Evolutionary conservation across 2,797 vertebrate species (phyloP).

Genomic region (Spondyliosoma cantharus): DNA sequence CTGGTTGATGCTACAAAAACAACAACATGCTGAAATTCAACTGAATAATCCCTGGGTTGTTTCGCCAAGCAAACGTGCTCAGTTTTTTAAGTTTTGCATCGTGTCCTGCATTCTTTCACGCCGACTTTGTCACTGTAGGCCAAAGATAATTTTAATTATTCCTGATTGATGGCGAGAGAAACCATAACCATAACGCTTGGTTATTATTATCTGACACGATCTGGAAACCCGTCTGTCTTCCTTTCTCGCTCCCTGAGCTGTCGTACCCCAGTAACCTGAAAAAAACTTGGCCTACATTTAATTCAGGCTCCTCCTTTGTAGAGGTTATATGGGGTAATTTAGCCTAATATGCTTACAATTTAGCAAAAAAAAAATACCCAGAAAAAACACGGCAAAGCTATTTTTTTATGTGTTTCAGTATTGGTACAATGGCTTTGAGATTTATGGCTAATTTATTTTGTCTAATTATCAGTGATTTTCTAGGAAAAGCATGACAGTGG

Average conservation of each 20-base stretch:
- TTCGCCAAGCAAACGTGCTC: background rate
- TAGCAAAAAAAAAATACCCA: slow-evolving; percentile 2
- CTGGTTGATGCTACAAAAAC: background rate
- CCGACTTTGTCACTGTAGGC: background rate
- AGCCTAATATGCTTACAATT: slow-evolving; percentile 38
- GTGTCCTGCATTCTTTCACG: background rate
- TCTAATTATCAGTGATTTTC: slow-evolving; percentile 55
- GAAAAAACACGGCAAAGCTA: slow-evolving; percentile 5
- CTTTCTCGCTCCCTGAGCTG: background rate
- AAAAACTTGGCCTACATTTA: slow-evolving; percentile 27
- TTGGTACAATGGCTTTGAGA: slow-evolving; percentile 33
- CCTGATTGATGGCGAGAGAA: background rate
- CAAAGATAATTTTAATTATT: background rate
- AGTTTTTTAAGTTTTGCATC: background rate
- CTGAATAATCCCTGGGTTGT: background rate
- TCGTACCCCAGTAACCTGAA: slow-evolving; percentile 16
- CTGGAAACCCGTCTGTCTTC: slow-evolving; percentile 26
- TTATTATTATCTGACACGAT: slow-evolving; percentile 51
- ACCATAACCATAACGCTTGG: background rate
- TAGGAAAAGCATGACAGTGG: slow-evolving; percentile 56
- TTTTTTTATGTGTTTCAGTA: background rate
- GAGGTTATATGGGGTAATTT: slow-evolving; percentile 26
- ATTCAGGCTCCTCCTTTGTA: slow-evolving; percentile 15
- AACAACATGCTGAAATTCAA: background rate
- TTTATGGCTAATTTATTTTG: slow-evolving; percentile 37